Evolutionary conservation across 2,113 vertebrate species (phyloP), one percentile per base, ranked within the genome.

Genomic region (Macquaria australasica): DNA sequence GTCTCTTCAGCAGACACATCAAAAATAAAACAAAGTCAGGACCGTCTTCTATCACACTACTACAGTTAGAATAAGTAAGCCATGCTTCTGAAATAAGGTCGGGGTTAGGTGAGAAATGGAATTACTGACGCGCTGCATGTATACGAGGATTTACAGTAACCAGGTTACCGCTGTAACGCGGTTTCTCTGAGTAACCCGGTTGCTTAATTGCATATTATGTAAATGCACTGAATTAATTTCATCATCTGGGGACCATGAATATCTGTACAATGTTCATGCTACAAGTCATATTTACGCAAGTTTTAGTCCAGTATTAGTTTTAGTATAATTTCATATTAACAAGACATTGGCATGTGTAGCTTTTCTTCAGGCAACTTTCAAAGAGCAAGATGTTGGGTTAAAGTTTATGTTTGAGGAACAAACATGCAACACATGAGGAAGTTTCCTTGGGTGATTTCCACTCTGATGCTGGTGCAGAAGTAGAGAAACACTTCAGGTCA

Each of bases 401-500:
- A n/a, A 69, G 37, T 20, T 48, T 37, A 18, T 58, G 60, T 82
- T 8, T 66, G 20, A 66, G 39, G 14, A 5, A 7, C 39, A 69
- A 34, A 68, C 28, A 11, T 64, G 50, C 23, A 64, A 5, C 43
- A 43, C 37, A 59, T 59, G 59, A 72, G 58, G n/a, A 76, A 28
- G 15, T 71, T 80, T 67, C 48, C 15, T 1, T 11, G 3, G 50
- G 2, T 50, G 0, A n/a, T 68, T 76, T 86, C 75, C 74, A 14
- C 43, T 74, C 16, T 50, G 63, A 53, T 69, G 21, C 23, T 23
- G 3, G 2, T 69, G 23, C 50, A 82, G 41, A 85, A 58, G 21
- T 39, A 37, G 6, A 53, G 37, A 77, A 64, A 31, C 25, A 21
- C 18, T 21, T 39, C 45, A 71, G 11, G 18, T 48, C 20, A 53